Conservation (phyloP, 2,888 invertebrate species). For the Spatulosminthurus flaviceps region DNA sequence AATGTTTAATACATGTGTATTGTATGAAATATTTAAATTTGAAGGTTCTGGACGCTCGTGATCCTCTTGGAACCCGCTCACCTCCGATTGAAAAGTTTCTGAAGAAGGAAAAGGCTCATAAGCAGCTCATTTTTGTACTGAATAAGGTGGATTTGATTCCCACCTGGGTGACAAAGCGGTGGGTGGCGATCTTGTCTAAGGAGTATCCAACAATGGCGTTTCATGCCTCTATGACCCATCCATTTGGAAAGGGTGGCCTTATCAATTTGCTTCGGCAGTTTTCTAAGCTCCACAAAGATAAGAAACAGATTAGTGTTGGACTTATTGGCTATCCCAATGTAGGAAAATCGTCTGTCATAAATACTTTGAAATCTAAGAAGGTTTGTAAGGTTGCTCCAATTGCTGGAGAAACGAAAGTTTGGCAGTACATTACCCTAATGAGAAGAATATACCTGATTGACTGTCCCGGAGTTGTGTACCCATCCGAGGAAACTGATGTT, state of each 20-base stretch:
- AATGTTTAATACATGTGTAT: background rate
- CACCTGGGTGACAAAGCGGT: slow-evolving; percentile 96
- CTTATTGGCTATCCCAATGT: slow-evolving; percentile 99
- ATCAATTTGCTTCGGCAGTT: slow-evolving; percentile 96
- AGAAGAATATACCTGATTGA: slow-evolving; percentile 79
- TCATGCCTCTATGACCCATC: slow-evolving; percentile 97
- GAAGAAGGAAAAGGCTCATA: slow-evolving; percentile 93
- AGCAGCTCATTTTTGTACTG: slow-evolving; percentile 94
- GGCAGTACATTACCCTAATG: slow-evolving; percentile 99
- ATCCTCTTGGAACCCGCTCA: slow-evolving; percentile 96
- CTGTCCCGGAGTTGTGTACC: slow-evolving; percentile 98
- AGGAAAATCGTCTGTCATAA: slow-evolving; percentile 98
- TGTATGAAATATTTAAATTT: slow-evolving; percentile 67
- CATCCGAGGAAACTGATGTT: slow-evolving; percentile 85
- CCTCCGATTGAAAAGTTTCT: slow-evolving; percentile 91
- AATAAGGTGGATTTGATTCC: slow-evolving; percentile 78
- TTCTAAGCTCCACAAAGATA: slow-evolving; percentile 92
- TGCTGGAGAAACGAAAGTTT: slow-evolving; percentile 97
- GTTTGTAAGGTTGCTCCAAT: slow-evolving; percentile 99
- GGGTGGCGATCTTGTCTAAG: slow-evolving; percentile 77
- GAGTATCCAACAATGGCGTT: slow-evolving; percentile 99
- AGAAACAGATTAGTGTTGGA: slow-evolving; percentile 98
- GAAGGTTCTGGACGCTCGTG: slow-evolving; percentile 91
- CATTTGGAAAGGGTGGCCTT: slow-evolving; percentile 97
- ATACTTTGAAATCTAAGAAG: slow-evolving; percentile 93